Evolutionary conservation across 2,888 invertebrate species (phyloP), one percentile per base, ranked within the genome.

Genomic region (Pollenia labialis): DNA sequence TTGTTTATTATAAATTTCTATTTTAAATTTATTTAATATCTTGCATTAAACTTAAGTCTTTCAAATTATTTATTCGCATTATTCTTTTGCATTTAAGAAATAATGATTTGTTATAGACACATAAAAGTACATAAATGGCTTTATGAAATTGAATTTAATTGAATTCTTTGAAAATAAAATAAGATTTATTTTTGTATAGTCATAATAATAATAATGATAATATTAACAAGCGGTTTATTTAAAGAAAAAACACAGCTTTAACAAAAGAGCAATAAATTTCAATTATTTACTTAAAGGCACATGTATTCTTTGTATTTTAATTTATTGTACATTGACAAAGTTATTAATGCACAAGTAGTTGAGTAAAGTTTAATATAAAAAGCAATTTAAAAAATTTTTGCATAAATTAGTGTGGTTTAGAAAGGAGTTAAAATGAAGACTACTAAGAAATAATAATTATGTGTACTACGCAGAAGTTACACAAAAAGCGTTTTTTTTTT

Each of bases 261-360:
- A 82, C 86, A 86, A 86, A 83, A 86, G 79, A 83, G 82, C 48
- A 82, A 86, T 86, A 86, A 86, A 86, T 86, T 82, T 86, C 75
- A 79, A 86, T 86, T 86, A 83, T 75, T 58, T 68, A 60, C 46
- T 69, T 80, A 58, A 75, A 79, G 72, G 50, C 44, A 80, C 56
- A 83, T 71, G 48, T 79, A 71, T 46, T 64, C 16, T 69, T 6
- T 46, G 7, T 8, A 50, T 18, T 12, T 40, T 16, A 16, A 60
- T 1, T 40, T 16, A 16, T 50, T 1, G 42, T 40, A 69, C 69
- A 14, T 9, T 40, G 46, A 14, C 52, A 79, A 40, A n/a, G 14
- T 18, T 11, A 66, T 52, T 18, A 23, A 72, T 42, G 64, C 52
- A 32, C 40, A 66, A 16, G n/a, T 16, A 50, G 9, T 18, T 40